Evolutionary conservation across 2,888 invertebrate species (phyloP).

Genomic region (Nemotelus nigrinus): DNA sequence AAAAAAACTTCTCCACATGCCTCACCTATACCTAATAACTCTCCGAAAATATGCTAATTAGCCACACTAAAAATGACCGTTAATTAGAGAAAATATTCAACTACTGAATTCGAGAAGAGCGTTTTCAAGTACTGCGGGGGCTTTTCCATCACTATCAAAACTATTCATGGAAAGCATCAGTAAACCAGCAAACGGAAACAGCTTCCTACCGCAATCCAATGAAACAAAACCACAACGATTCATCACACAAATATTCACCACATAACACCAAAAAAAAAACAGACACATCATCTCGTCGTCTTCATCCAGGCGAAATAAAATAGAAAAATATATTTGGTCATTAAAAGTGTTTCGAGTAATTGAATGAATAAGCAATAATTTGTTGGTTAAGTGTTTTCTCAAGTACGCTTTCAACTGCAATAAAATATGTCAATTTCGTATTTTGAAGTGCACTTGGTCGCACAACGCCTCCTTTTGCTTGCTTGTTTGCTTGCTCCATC

Average conservation of each 20-base stretch:
- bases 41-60: neutral
- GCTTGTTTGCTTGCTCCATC: neutral
- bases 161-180: conserved; percentile 1
- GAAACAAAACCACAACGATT: too few species aligned
- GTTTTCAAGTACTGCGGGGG: conserved; percentile 6
- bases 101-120: conserved; percentile 24
- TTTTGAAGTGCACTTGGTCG: conserved; percentile 16
- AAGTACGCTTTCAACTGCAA: conserved; percentile 39
- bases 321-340: conserved; percentile 30
- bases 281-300: too few species aligned
- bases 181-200: neutral
- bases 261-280: too few species aligned
- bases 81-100: conserved; percentile 38
- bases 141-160: too few species aligned
- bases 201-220: too few species aligned
- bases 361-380: conserved; percentile 43
- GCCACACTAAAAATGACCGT: conserved; percentile 8
- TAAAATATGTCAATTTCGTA: conserved; percentile 38
- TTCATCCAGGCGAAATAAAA: too few species aligned
- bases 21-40: too few species aligned
- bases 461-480: conserved; percentile 3
- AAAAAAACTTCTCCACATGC: too few species aligned
- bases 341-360: conserved; percentile 33
- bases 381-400: conserved; percentile 38
- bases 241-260: too few species aligned